Percentiles rank a stretch among this genome's conserved stretches.
These are phyloP conservation scores for Luehdorfia chinensis DNA, from an alignment of 1,140 invertebrate genomes.

Conservation along the genomic window DNA sequence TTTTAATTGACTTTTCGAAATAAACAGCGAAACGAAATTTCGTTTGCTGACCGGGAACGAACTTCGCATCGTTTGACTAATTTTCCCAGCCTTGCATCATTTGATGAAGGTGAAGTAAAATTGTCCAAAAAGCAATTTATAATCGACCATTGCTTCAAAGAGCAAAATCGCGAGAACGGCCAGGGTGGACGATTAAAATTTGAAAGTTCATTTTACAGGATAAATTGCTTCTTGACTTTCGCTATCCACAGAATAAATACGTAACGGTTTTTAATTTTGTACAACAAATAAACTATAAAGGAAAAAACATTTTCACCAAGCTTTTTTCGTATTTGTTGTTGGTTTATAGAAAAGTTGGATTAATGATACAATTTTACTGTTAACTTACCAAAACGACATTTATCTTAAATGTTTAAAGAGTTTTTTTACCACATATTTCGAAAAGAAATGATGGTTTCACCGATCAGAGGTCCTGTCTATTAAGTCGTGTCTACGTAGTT, in stretches of 20 bases:
- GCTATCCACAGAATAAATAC: slow-evolving; percentile 62
- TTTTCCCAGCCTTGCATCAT: slow-evolving; percentile 29
- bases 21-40: slow-evolving; percentile 15
- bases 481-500: no score
- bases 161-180: slow-evolving; percentile 45
- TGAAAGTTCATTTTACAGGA: slow-evolving; percentile 67
- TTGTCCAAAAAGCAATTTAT: slow-evolving; percentile 65
- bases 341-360: no score
- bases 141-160: slow-evolving; percentile 63
- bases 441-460: no score
- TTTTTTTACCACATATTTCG: no score
- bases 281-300: slow-evolving; percentile 48
- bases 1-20: slow-evolving; percentile 15
- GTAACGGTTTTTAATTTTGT: slow-evolving; percentile 47
- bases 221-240: slow-evolving; percentile 70
- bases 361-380: no score
- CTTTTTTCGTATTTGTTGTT: slow-evolving; percentile 13
- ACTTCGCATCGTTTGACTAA: slow-evolving; percentile 14
- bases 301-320: slow-evolving; percentile 22
- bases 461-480: no score
- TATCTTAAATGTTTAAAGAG: no score
- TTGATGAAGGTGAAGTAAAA: slow-evolving; percentile 37
- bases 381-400: no score
- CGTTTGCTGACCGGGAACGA: slow-evolving; percentile 6
- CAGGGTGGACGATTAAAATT: slow-evolving; percentile 64